Conservation (phyloP, 2,888 invertebrate genomes). For the Melolontha melolontha region DNA sequence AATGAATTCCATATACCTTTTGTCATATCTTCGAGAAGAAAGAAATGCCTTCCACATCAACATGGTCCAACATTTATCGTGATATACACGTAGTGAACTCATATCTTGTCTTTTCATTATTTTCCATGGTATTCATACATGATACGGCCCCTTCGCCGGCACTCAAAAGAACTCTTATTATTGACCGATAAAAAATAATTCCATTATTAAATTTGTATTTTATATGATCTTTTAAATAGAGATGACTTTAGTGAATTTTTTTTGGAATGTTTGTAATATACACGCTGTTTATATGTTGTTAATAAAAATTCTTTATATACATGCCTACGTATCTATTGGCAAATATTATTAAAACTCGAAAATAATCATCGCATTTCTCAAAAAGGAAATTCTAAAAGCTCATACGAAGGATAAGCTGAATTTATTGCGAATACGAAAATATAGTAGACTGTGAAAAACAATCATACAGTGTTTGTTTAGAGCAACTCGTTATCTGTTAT, state of each 20-base stretch:
- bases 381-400: too few species aligned
- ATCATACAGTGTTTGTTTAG: too few species aligned
- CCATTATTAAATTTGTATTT: constrained; percentile 16
- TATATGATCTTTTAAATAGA: constrained; percentile 1
- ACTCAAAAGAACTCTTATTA: neutral
- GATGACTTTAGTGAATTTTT: neutral
- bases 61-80: constrained; percentile 9
- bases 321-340: too few species aligned
- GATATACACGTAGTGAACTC: constrained; percentile 4
- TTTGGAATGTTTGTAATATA: neutral
- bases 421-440: too few species aligned
- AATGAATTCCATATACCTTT: constrained; percentile 23
- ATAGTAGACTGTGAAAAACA: too few species aligned
- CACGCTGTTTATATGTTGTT: too few species aligned
- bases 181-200: constrained; percentile 13
- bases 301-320: too few species aligned
- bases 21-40: constrained; percentile 1
- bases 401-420: too few species aligned
- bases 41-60: neutral
- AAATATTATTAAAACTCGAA: too few species aligned
- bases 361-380: too few species aligned
- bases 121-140: constrained; percentile 7
- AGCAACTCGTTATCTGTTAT: too few species aligned
- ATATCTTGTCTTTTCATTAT: constrained; percentile 9
- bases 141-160: neutral